Base-by-base conservation (phyloP, 2,888 invertebrate species). In the Argyresthia goedartella region DNA sequence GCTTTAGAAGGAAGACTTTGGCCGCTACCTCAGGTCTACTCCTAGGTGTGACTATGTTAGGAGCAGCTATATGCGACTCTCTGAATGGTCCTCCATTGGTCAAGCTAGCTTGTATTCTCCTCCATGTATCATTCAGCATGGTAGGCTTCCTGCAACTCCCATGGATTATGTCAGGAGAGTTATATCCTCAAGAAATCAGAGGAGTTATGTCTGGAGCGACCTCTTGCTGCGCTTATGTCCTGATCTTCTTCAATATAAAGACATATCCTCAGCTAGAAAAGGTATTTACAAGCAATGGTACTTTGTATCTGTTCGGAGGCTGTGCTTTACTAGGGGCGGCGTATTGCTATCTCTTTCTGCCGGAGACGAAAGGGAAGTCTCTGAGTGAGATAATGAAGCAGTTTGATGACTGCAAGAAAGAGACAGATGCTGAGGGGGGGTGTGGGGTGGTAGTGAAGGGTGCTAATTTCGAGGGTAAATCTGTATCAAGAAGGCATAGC, bases 131-230 rank as follows among this genome's bases (percentile, higher is more conserved):
- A 0, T 91, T 91, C 62, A 91, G 91, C 56, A 93, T 92, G 92
- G 86, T 92, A 1, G 93, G 93, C 0, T 92, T 91, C 70, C 71
- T 93, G 0, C 93, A 92, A 25, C 77, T 93, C 4, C 93, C 93
- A 0, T 93, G 92, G 92, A 90, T 93, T 34, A 90, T 93, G 89
- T 92, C 91, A 0, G 92, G 92, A 1, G 93, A 93, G 63, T 66
- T 93, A 45, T 93, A 92, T 61, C 92, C 92, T 1, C 81, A 92
- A 56, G 88, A 89, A 53, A 91, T 91, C 1, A 78, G 93, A 58
- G 91, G 92, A 0, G 88, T 91, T 0, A 89, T 92, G 88, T 90
- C 91, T 0, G 93, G 93, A 0, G 73, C 92, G 0, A 92, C 92
- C 0, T 89, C 92, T 0, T 91, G 92, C 53, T 88, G 92, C 50